These are phyloP conservation scores for Dysdera silvatica DNA, from an alignment of 1,140 invertebrate species.

Conservation along the genomic window DNA sequence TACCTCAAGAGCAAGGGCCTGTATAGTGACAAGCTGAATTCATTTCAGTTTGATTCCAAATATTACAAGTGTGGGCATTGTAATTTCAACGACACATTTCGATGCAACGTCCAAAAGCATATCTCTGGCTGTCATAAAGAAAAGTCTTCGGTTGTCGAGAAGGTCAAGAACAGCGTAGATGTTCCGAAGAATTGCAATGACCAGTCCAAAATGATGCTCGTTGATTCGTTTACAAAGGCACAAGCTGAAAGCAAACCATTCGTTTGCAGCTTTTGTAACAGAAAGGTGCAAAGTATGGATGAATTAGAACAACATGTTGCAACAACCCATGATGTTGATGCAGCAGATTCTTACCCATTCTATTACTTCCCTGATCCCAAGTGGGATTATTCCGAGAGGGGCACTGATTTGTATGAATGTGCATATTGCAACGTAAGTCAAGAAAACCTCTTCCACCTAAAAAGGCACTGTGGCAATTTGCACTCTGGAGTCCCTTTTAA, in stretches of 20 bases:
- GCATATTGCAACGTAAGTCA: constrained; percentile 16
- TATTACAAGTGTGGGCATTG: constrained; percentile 4
- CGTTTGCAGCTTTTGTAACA: constrained; percentile 16
- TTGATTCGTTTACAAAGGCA: not conserved
- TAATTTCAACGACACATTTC: constrained; percentile 6
- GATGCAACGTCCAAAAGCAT: not conserved
- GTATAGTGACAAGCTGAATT: no score
- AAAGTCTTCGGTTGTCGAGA: not conserved
- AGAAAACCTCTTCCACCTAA: not conserved
- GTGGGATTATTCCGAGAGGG: not conserved
- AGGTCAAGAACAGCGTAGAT: not conserved
- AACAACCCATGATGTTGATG: constrained; percentile 1
- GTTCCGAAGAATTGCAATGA: constrained; percentile 5
- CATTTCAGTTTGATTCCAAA: no score
- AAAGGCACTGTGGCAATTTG: constrained; percentile 11
- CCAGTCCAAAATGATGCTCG: not conserved
- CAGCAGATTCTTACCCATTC: not conserved
- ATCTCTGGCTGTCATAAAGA: not conserved
- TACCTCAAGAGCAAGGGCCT: no score
- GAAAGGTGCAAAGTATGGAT: not conserved
- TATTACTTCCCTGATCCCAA: constrained; percentile 13
- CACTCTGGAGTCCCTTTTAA: constrained; percentile 12
- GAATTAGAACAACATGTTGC: constrained; percentile 9
- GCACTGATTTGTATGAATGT: constrained; percentile 15
- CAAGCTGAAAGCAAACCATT: not conserved